Percentiles rank a stretch among this genome's conserved stretches.
Evolutionary conservation across 2,888 invertebrate species (phyloP).

Genomic region (Drosophila helvetica): DNA sequence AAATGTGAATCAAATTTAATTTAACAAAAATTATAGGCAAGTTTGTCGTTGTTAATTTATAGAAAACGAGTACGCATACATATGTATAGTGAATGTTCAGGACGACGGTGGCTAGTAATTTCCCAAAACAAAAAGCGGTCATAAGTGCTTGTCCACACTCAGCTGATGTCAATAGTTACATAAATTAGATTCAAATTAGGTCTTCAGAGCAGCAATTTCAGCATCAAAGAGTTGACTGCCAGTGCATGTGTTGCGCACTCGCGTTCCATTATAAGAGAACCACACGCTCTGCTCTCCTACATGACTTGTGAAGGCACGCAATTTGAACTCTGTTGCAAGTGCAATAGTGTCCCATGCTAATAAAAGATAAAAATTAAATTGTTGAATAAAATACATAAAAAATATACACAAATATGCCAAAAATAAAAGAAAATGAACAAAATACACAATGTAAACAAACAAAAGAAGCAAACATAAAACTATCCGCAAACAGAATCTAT

Average conservation of each 20-base stretch:
- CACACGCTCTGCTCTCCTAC: slow-evolving; percentile 10
- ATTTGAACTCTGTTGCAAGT: neutral
- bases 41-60: no score
- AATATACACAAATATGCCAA: neutral
- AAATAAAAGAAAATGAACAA: neutral
- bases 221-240: slow-evolving; percentile 35
- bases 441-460: neutral
- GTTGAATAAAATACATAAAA: neutral
- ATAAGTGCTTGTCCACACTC: slow-evolving; percentile 45
- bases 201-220: slow-evolving; percentile 37
- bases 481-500: neutral
- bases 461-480: neutral
- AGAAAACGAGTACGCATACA: neutral
- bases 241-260: slow-evolving; percentile 58
- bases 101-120: slow-evolving; percentile 22
- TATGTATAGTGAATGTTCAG: neutral
- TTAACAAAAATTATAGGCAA: no score
- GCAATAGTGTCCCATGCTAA: neutral
- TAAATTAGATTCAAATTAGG: slow-evolving; percentile 71
- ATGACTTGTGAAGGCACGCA: neutral
- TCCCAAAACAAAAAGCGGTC: slow-evolving; percentile 45
- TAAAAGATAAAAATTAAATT: neutral
- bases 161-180: slow-evolving; percentile 68
- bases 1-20: no score
- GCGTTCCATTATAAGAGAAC: slow-evolving; percentile 50